Conservation (phyloP, 2,888 invertebrate genomes). For the Drosophila tanythrix region DNA sequence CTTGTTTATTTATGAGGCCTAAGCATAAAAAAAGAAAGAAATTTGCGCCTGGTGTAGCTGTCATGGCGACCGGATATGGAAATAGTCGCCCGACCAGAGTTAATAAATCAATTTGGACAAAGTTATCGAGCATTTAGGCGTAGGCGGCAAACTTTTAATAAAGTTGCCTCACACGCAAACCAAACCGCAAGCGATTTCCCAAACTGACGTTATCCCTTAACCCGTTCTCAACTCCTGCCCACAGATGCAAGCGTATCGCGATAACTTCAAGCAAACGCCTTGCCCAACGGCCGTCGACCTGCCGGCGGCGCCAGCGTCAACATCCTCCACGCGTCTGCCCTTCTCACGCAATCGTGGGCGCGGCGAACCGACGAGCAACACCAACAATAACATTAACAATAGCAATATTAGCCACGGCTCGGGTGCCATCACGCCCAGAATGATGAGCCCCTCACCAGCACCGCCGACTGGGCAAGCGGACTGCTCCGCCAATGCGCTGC, state of each 20-base stretch:
- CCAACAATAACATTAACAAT: slow-evolving; percentile 12
- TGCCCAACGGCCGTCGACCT: slow-evolving; percentile 80
- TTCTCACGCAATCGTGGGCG: slow-evolving; percentile 78
- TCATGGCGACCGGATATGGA: slow-evolving; percentile 69
- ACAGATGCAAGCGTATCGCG: slow-evolving; percentile 83
- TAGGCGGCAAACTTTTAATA: slow-evolving; percentile 69
- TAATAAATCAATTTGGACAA: slow-evolving; percentile 80
- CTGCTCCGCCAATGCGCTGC: slow-evolving; percentile 85
- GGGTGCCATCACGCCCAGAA: slow-evolving; percentile 79
- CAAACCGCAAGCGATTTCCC: slow-evolving; percentile 69
- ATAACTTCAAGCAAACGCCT: slow-evolving; percentile 83
- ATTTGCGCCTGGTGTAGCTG: slow-evolving; percentile 48
- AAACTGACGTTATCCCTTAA: slow-evolving; percentile 3
- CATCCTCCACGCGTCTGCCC: slow-evolving; percentile 67
- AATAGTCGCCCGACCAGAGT: slow-evolving; percentile 42
- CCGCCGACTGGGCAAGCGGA: slow-evolving; percentile 26
- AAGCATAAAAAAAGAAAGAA: slow-evolving; percentile 45
- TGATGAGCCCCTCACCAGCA: slow-evolving; percentile 83
- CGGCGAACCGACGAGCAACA: slow-evolving; percentile 49
- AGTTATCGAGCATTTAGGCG: slow-evolving; percentile 77
- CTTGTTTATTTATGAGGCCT: slow-evolving; percentile 75
- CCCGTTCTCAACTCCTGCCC: background rate
- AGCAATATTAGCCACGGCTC: slow-evolving; percentile 18
- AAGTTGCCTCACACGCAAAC: slow-evolving; percentile 66
- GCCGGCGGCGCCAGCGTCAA: slow-evolving; percentile 40